Evolutionary conservation across 2,888 invertebrate genomes (phyloP), one percentile per base, ranked within the genome.

Genomic region (Cheilosia scutellata): DNA sequence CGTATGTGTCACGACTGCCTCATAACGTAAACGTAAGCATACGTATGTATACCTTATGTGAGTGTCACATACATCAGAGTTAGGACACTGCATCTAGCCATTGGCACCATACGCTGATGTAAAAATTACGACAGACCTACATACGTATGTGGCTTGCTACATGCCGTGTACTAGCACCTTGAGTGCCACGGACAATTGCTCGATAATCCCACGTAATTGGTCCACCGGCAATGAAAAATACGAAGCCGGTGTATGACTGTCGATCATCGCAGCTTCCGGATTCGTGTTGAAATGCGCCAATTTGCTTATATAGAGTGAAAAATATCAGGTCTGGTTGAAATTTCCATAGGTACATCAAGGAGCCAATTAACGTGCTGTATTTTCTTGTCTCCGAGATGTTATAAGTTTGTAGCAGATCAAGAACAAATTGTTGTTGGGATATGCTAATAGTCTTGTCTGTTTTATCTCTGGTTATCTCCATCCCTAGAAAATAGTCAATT

Each of bases 161-260:
- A n/a, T n/a, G n/a, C n/a, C n/a, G n/a, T n/a, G n/a, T n/a, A n/a
- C n/a, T n/a, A n/a, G n/a, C n/a, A n/a, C n/a, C n/a, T n/a, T n/a
- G n/a, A 84, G 29, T 6, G 72, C 70, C 4, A 76, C 75, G 1
- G 80, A 62, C 11, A 29, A 31, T 29, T 78, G 82, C n/a, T 7
- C 20, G 68, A 2, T 75, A 76, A 9, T 76, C 74, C 79, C 86
- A 86, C 40, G 68, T 53, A 6, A 87, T 49, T 1, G 57, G 49
- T 37, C 70, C 82, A 4, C 60, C 77, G 6, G 13, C n/a, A 27
- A 82, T 31, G 20, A 58, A 77, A 20, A 87, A 87, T 0, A 25
- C 47, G 71, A 57, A 84, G 7, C 87, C 84, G 3, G 78, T 87
- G 27, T 68, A 87, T 1, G 83, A 87, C 9, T 55, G 80, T 3